phyloP scores from a whole-genome alignment of 2,113 vertebrate species.

The Sula dactylatra region DNA sequence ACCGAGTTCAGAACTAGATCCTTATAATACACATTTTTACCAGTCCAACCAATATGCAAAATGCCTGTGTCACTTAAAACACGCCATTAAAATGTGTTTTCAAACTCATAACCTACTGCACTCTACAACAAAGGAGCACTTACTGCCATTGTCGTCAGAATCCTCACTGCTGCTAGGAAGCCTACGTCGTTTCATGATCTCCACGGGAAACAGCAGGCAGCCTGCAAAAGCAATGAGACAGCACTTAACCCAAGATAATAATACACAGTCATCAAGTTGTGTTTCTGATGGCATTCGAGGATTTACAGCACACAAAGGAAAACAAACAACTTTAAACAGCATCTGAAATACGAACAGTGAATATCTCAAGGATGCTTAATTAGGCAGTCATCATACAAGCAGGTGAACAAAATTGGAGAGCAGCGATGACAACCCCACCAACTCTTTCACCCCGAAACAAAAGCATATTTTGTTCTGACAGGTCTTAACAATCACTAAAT shows the following conservation, averaged over 20 bases:
- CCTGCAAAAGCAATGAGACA: conserved; percentile 78
- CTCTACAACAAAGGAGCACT: conserved; percentile 77
- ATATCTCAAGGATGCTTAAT: conserved; percentile 38
- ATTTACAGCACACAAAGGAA: conserved; percentile 51
- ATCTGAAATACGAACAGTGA: conserved; percentile 24
- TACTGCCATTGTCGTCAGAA: conserved; percentile 96
- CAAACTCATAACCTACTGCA: conserved; percentile 45
- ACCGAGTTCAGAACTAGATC: background rate
- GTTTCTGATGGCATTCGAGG: conserved; percentile 58
- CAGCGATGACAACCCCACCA: background rate
- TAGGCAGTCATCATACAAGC: background rate
- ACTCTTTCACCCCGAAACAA: background rate
- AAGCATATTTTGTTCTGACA: background rate
- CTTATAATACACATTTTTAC: background rate
- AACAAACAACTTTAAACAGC: conserved; percentile 57
- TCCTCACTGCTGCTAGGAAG: conserved; percentile 95
- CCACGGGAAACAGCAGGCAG: conserved; percentile 74
- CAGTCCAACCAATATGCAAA: background rate
- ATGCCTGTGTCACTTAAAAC: conserved; percentile 12
- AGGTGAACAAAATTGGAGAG: background rate
- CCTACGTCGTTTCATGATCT: conserved; percentile 91
- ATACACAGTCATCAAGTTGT: conserved; percentile 51
- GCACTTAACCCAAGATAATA: conserved; percentile 72
- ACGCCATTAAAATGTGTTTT: conserved; percentile 21
- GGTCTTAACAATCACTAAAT: background rate